Conservation (phyloP, 1,140 invertebrate genomes). For the Cydia fagiglandana region DNA sequence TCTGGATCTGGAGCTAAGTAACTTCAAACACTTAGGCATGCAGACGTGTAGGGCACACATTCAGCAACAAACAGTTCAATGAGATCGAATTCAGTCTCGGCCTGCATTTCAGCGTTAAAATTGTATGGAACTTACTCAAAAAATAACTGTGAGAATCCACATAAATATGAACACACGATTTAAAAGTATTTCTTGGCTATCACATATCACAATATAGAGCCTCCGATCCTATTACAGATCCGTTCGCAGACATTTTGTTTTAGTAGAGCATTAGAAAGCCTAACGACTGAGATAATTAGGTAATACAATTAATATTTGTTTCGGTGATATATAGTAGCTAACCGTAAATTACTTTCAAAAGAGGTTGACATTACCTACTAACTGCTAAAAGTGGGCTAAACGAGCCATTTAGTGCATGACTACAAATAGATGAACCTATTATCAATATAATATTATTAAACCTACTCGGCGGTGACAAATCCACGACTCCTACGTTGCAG, state of each 20-base stretch:
- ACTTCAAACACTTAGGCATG: neutral
- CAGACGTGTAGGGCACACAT: neutral
- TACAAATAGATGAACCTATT: neutral
- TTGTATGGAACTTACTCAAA: no score
- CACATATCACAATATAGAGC: no score
- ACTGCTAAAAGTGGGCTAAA: neutral
- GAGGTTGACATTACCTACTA: neutral
- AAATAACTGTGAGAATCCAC: no score
- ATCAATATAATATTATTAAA: neutral
- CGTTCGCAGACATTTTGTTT: no score
- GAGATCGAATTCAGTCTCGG: neutral
- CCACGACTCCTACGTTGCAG: slow-evolving; percentile 9
- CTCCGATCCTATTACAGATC: no score
- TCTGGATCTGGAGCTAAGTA: slow-evolving; percentile 8
- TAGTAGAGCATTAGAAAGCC: no score
- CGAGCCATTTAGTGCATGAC: neutral
- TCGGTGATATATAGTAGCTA: neutral
- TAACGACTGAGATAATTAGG: no score
- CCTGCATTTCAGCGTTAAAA: neutral
- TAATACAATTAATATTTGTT: neutral
- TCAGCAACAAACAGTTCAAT: neutral
- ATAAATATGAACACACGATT: no score
- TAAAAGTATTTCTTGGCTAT: no score
- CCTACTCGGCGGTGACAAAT: neutral
- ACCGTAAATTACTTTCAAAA: neutral